A percentile compares a stretch with the other conserved stretches of the same genome.
Conservation (phyloP, 2,888 invertebrate species). For the Cryptus viduatorius region DNA sequence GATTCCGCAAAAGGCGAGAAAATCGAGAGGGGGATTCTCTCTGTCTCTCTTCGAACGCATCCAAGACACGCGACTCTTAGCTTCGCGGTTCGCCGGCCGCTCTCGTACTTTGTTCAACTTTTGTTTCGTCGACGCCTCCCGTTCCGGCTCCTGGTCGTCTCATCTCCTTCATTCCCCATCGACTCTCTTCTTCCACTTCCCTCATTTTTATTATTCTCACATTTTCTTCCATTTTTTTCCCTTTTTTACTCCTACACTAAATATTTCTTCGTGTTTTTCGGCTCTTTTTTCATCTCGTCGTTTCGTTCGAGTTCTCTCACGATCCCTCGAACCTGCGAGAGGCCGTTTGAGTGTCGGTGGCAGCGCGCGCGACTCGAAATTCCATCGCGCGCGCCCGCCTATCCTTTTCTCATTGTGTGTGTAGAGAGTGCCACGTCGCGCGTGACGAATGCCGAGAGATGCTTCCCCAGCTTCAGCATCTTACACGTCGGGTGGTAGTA, state of each 20-base stretch:
- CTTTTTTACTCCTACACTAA: background rate
- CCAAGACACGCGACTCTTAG: conserved; percentile 66
- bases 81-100: conserved; percentile 22
- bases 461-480: conserved; percentile 3
- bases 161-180: conserved; percentile 47
- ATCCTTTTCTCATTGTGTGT: conserved; percentile 7
- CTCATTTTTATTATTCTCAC: conserved; percentile 17
- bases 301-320: conserved; percentile 62
- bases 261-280: conserved; percentile 1
- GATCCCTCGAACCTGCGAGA: conserved; percentile 55
- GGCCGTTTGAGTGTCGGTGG: conserved; percentile 54
- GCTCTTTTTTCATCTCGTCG: conserved; percentile 4
- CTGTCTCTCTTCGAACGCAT: conserved; percentile 50
- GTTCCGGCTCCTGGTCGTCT: conserved; percentile 70
- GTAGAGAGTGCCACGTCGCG: conserved; percentile 57
- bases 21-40: conserved; percentile 37
- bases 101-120: conserved; percentile 47
- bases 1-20: conserved; percentile 64
- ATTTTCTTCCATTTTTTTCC: background rate
- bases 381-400: conserved; percentile 69
- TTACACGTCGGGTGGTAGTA: conserved; percentile 3
- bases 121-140: conserved; percentile 63
- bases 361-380: conserved; percentile 80
- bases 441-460: conserved; percentile 65
- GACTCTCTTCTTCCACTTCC: background rate